Conservation (phyloP, 1,140 invertebrate genomes). For the Zelostemma sp. region DNA sequence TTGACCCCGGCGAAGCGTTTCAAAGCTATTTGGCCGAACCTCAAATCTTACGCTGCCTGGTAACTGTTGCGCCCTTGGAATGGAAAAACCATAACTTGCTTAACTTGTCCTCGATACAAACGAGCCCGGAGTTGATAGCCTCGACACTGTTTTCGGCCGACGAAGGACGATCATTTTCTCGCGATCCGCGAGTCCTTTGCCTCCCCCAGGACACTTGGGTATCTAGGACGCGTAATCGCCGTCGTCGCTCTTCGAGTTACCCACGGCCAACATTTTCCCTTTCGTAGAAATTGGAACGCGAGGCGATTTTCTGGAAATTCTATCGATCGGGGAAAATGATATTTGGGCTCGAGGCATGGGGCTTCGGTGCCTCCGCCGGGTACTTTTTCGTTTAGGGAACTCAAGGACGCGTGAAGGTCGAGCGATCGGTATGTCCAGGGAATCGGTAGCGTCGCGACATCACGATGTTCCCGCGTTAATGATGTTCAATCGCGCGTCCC, state of each 20-base stretch:
- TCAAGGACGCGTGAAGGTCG: no score
- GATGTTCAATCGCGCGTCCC: slow-evolving; percentile 27
- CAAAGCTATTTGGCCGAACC: slow-evolving; percentile 40
- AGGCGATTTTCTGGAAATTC: no score
- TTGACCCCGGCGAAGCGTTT: not conserved
- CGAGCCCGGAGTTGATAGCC: not conserved
- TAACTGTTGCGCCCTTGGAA: slow-evolving; percentile 47
- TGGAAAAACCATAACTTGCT: slow-evolving; percentile 20
- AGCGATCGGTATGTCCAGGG: not conserved
- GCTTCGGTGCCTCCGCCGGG: no score
- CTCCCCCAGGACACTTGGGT: no score
- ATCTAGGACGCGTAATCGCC: no score
- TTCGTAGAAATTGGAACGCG: no score
- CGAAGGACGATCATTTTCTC: slow-evolving; percentile 14
- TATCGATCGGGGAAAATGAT: no score
- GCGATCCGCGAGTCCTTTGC: no score
- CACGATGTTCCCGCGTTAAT: slow-evolving; percentile 19
- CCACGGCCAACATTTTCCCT: no score
- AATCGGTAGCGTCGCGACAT: slow-evolving; percentile 37
- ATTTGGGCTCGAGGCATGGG: no score
- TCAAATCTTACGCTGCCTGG: slow-evolving; percentile 41
- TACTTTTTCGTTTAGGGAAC: not conserved
- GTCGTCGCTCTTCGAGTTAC: not conserved
- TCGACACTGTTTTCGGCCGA: not conserved
- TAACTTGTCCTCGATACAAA: not conserved